Evolutionary conservation across 2,888 invertebrate species (phyloP).

Genomic region (Eristalis tenax): DNA sequence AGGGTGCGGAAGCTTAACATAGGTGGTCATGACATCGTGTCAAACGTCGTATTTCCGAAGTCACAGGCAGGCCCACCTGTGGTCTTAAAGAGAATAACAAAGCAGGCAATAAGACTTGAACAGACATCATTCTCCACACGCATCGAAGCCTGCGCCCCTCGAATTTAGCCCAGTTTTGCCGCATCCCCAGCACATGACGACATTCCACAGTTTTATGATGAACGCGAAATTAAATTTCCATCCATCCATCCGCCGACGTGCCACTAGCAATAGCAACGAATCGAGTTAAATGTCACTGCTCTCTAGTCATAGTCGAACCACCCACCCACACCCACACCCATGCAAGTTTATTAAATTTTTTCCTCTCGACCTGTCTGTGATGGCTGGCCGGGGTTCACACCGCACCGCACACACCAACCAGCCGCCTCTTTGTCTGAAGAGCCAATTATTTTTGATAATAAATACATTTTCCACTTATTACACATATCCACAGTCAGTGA

Average conservation of each 20-base stretch:
- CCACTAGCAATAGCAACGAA: background rate
- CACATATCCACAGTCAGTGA: background rate
- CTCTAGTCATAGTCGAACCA: background rate
- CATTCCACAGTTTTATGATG: background rate
- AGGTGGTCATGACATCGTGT: background rate
- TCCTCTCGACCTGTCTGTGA: background rate
- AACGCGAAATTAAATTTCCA: constrained; percentile 15
- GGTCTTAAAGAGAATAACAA: too few relatives aligned
- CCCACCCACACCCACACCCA: background rate
- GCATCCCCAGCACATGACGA: background rate
- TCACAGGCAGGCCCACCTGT: too few relatives aligned
- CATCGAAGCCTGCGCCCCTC: too few relatives aligned
- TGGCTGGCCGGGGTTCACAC: background rate
- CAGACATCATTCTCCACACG: too few relatives aligned
- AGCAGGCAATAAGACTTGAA: too few relatives aligned
- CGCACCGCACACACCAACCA: background rate
- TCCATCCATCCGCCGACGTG: background rate
- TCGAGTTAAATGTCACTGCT: constrained; percentile 8
- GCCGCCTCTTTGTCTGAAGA: background rate
- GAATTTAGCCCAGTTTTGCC: background rate
- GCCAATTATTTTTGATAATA: constrained; percentile 18
- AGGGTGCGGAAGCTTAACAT: too few relatives aligned
- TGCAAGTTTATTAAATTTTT: constrained; percentile 11
- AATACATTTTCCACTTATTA: constrained; percentile 26
- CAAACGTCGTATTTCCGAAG: background rate